These are phyloP conservation scores for Ricordea florida DNA, from an alignment of 92 coral and sea anemone genomes.

Conservation along the genomic window DNA sequence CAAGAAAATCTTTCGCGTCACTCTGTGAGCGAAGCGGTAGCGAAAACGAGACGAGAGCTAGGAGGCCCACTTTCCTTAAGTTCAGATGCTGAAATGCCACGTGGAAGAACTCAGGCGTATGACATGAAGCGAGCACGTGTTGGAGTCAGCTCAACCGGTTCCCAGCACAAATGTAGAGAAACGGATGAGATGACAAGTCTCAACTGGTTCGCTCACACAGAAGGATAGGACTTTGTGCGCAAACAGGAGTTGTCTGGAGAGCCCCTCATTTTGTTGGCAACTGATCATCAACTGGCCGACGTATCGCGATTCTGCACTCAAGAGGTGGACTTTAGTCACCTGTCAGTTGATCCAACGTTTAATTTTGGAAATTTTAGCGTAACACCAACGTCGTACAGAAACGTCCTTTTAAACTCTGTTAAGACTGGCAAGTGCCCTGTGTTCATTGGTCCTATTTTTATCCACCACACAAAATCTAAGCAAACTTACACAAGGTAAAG, in stretches of 20 bases:
- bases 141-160: neutral
- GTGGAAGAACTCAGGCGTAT: conserved; percentile 4
- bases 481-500: conserved; percentile 6
- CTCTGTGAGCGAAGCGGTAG: conserved; percentile 2
- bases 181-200: conserved; percentile 2
- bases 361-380: conserved; percentile 24
- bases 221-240: neutral
- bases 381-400: conserved; percentile 24
- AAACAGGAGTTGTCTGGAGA: neutral
- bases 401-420: conserved; percentile 9
- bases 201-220: conserved; percentile 31
- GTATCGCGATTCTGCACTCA: neutral
- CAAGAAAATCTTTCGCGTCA: neutral
- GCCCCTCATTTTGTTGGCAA: neutral
- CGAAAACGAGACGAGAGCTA: conserved; percentile 9
- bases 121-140: conserved; percentile 1
- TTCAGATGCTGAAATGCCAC: neutral
- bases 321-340: neutral
- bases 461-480: conserved; percentile 4
- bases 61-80: neutral
- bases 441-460: conserved; percentile 26
- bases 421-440: conserved; percentile 37
- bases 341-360: conserved; percentile 5
- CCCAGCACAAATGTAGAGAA: neutral
- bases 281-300: neutral